These are phyloP conservation scores for Polyploca ridens DNA, from an alignment of 2,888 invertebrate species.

Conservation along the genomic window DNA sequence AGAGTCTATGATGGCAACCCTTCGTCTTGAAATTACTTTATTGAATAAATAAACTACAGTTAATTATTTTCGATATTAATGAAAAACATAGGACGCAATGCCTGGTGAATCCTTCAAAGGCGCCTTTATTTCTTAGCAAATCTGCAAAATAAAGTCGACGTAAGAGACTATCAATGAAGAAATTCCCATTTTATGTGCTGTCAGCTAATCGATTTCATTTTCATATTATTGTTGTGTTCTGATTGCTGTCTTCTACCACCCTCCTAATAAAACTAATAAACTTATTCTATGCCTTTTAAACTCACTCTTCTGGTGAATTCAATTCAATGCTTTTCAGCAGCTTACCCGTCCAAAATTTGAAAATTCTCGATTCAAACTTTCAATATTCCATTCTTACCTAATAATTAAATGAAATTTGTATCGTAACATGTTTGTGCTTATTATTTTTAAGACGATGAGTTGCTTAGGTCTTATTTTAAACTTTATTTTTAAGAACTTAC, in stretches of 20 bases:
- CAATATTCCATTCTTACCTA: background rate
- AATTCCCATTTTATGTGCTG: too few species aligned
- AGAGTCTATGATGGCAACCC: background rate
- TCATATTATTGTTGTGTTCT: too few species aligned
- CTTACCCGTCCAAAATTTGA: constrained; percentile 51
- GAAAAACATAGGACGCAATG: too few species aligned
- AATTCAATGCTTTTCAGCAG: constrained; percentile 16
- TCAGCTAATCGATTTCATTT: too few species aligned
- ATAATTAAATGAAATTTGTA: too few species aligned
- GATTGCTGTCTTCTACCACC: background rate
- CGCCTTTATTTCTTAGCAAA: background rate
- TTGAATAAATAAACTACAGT: too few species aligned
- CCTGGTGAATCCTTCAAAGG: constrained; percentile 24
- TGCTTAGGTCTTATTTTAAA: too few species aligned
- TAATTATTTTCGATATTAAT: too few species aligned
- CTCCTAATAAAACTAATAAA: background rate
- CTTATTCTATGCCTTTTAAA: constrained; percentile 28
- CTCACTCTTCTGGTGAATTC: background rate
- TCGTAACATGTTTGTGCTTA: too few species aligned
- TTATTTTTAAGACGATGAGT: too few species aligned
- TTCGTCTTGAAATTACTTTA: background rate
- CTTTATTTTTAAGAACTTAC: background rate
- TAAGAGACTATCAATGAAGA: too few species aligned
- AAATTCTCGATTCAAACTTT: background rate
- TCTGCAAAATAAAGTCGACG: too few species aligned